Evolutionary conservation across 2,888 invertebrate genomes (phyloP).

Genomic region (Chrysolina oricalcia): DNA sequence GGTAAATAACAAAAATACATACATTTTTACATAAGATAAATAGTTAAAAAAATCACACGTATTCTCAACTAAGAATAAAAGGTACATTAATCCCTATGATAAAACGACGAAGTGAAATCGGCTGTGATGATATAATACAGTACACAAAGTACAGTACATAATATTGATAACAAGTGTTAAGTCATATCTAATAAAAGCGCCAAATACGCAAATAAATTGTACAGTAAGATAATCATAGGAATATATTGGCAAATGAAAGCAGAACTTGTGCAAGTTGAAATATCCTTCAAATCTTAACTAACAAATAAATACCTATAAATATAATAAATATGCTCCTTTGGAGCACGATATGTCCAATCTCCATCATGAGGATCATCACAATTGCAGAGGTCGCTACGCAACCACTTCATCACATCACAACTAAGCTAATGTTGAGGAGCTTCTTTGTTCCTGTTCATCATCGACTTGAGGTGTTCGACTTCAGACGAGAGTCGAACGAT

Average conservation of each 20-base stretch:
- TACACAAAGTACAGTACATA: constrained; percentile 38
- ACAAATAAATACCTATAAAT: constrained; percentile 67
- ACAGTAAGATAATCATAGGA: constrained; percentile 58
- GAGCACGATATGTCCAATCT: constrained; percentile 67
- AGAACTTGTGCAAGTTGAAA: constrained; percentile 61
- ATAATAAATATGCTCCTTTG: constrained; percentile 64
- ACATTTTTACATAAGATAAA: constrained; percentile 70
- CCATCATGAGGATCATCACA: constrained; percentile 63
- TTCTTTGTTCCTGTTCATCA: constrained; percentile 78
- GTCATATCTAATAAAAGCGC: constrained; percentile 58
- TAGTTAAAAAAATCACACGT: constrained; percentile 71
- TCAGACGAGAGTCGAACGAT: constrained; percentile 91
- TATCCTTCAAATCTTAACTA: constrained; percentile 58
- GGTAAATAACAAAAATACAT: constrained; percentile 69
- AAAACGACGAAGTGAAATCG: constrained; percentile 61
- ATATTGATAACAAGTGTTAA: constrained; percentile 48
- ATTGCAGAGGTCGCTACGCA: constrained; percentile 52
- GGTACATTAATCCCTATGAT: constrained; percentile 69
- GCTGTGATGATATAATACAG: constrained; percentile 58
- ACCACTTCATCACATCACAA: constrained; percentile 55
- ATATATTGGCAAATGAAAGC: constrained; percentile 65
- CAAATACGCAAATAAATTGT: constrained; percentile 55
- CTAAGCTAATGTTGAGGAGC: constrained; percentile 48
- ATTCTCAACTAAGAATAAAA: constrained; percentile 70
- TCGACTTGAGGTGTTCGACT: constrained; percentile 90